Conservation (phyloP, 2,113 vertebrate genomes). For the Petrocephalus zakoni region DNA sequence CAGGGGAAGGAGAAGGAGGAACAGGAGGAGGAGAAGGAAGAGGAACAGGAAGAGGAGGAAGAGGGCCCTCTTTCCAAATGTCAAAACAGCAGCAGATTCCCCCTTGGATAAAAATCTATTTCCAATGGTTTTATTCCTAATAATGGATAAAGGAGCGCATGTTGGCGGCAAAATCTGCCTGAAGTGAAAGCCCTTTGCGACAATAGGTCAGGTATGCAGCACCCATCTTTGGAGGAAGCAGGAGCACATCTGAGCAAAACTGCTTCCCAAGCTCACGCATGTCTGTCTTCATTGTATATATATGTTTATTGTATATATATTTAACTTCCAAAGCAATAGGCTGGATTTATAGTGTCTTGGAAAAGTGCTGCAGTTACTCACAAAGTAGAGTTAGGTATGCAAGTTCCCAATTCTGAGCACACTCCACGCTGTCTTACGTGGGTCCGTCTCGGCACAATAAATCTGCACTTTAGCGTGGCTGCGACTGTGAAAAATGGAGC, state of each 20-base stretch:
- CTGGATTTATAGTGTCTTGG: not conserved
- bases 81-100: not conserved
- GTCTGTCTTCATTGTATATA: not conserved
- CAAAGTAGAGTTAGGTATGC: not conserved
- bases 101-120: not conserved
- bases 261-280: not conserved
- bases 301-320: not conserved
- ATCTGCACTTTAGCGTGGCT: not conserved
- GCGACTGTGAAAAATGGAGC: conserved; percentile 1
- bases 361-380: not conserved
- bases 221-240: conserved; percentile 24
- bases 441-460: not conserved
- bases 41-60: not conserved
- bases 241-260: not conserved
- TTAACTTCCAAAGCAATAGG: not conserved
- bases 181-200: not conserved
- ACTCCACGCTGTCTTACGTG: not conserved
- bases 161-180: not conserved
- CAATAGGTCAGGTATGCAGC: not conserved
- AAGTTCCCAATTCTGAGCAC: not conserved
- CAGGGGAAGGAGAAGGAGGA: not conserved
- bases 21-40: not conserved
- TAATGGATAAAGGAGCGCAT: not conserved
- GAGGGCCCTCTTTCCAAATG: not conserved
- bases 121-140: not conserved